Evolutionary conservation across 2,797 vertebrate species (phyloP).

Genomic region (Anisognathus igniventris): DNA sequence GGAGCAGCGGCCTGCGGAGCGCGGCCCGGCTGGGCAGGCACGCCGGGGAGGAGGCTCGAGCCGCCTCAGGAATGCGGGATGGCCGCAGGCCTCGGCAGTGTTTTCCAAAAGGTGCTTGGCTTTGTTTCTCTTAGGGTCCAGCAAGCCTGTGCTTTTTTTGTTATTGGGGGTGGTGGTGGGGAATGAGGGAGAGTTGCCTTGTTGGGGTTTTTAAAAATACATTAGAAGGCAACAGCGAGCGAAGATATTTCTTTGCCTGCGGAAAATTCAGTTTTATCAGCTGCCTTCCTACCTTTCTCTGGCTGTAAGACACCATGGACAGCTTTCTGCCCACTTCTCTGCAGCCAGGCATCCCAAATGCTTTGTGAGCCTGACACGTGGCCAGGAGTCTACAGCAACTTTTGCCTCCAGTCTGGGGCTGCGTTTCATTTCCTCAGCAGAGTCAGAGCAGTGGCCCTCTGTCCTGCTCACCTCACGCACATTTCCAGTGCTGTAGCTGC

Average conservation of each 20-base stretch:
- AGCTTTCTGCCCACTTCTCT: neutral
- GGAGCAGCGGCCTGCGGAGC: neutral
- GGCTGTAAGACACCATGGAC: neutral
- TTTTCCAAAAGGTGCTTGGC: conserved; percentile 28
- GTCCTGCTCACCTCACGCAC: neutral
- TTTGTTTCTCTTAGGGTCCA: conserved; percentile 21
- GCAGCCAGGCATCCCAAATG: neutral
- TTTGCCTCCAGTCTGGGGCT: neutral
- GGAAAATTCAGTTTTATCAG: neutral
- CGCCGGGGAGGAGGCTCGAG: neutral
- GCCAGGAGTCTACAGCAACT: neutral
- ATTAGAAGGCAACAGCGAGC: neutral
- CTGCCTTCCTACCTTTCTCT: neutral
- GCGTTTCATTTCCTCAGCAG: accelerated
- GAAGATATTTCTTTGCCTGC: neutral
- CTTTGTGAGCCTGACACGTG: neutral
- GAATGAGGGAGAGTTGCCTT: neutral
- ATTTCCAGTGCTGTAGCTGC: neutral
- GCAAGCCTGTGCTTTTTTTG: neutral
- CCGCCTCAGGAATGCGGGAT: conserved; percentile 52
- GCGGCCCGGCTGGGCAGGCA: conserved; percentile 29
- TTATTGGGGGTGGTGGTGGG: neutral
- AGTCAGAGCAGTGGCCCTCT: neutral
- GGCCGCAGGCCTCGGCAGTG: conserved; percentile 50
- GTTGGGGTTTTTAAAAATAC: neutral